A percentile compares a stretch with the other conserved stretches of the same genome.
Conservation (phyloP, 2,113 vertebrate genomes). For the Regulus satrapa region DNA sequence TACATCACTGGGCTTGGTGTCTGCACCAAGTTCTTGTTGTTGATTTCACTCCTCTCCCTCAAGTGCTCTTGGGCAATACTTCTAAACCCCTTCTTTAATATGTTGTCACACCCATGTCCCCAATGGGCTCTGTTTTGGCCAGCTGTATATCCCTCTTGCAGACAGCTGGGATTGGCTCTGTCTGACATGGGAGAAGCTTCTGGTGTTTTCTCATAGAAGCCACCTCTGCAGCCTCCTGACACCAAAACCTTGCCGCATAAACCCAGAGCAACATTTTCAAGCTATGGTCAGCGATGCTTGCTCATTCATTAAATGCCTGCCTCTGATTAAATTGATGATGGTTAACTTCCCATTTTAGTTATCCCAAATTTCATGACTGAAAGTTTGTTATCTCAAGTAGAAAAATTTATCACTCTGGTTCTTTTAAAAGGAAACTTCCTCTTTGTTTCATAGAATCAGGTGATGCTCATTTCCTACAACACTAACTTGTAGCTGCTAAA, state of each 20-base stretch:
- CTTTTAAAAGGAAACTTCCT: not conserved
- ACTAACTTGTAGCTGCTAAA: not conserved
- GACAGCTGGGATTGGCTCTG: not conserved
- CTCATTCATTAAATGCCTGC: not conserved
- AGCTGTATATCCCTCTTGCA: not conserved
- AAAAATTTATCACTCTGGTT: not conserved
- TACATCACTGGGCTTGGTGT: not conserved
- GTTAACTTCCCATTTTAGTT: not conserved
- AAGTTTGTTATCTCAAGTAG: not conserved
- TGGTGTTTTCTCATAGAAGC: not conserved
- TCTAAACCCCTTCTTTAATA: not conserved
- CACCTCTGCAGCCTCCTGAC: not conserved
- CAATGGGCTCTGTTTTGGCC: not conserved
- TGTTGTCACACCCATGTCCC: not conserved
- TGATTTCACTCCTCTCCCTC: not conserved
- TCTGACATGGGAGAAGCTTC: not conserved
- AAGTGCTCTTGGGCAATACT: not conserved
- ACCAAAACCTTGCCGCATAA: not conserved
- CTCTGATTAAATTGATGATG: not conserved
- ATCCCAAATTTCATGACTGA: not conserved
- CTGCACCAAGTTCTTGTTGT: not conserved
- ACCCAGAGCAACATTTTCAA: not conserved
- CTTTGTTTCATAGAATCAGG: not conserved
- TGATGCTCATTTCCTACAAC: not conserved
- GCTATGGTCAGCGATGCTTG: not conserved